Evolutionary conservation across 2,797 vertebrate genomes (phyloP).

Genomic region (Parauchenoglanis ngamensis): DNA sequence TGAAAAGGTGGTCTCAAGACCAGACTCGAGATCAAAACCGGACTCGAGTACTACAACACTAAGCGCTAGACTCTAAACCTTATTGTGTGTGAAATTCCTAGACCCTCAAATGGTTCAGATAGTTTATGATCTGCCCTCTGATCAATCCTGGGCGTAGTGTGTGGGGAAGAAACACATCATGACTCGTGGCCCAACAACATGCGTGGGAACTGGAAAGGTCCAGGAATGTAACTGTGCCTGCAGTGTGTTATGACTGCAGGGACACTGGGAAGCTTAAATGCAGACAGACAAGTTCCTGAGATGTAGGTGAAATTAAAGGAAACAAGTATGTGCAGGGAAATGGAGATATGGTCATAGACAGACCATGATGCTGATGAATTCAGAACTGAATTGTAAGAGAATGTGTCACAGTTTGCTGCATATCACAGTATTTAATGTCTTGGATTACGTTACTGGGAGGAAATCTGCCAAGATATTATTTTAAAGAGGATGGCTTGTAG

Average conservation of each 20-base stretch:
- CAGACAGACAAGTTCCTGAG: conserved; percentile 1
- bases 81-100: background rate
- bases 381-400: background rate
- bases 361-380: background rate
- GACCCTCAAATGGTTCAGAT: background rate
- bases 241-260: conserved; percentile 26
- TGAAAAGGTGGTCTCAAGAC: too few species aligned
- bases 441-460: background rate
- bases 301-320: background rate
- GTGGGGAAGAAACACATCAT: conserved; percentile 30
- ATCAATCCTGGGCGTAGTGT: background rate
- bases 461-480: background rate
- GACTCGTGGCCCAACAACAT: conserved; percentile 50
- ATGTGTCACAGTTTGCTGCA: background rate
- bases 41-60: too few species aligned
- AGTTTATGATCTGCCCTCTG: background rate
- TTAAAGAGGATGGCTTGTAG: background rate
- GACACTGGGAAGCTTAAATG: background rate
- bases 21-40: too few species aligned
- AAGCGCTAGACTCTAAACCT: background rate
- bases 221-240: conserved; percentile 18
- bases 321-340: background rate
- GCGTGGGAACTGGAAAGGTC: conserved; percentile 38
- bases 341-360: background rate
- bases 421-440: background rate